Conservation (phyloP, 53 echinoderm and acorn worm genomes). For the Paracentrotus lividus region DNA sequence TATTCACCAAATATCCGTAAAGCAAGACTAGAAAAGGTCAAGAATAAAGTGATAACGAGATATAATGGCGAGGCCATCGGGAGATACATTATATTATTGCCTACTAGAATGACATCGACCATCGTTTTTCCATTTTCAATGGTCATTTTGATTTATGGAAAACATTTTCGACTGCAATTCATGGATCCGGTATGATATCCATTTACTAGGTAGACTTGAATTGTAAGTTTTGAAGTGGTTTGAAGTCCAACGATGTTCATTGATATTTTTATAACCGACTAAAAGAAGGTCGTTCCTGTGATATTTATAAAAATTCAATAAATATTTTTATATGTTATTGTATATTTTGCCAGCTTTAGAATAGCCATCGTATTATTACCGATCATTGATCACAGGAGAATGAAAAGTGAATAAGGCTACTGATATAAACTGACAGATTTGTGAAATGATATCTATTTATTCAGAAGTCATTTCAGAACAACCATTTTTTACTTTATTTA, state of each 20-base stretch:
- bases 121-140: neutral
- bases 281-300: neutral
- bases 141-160: constrained; percentile 44
- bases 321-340: too few species aligned
- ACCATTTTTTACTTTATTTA: neutral
- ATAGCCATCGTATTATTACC: neutral
- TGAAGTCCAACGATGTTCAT: neutral
- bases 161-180: constrained; percentile 50
- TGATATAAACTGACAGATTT: neutral
- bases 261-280: neutral
- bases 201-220: neutral
- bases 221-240: neutral
- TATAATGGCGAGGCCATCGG: constrained; percentile 52
- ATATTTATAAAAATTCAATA: neutral
- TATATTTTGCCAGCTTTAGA: neutral
- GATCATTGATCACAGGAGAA: neutral
- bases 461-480: neutral
- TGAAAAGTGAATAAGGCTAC: neutral
- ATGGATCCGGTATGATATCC: constrained; percentile 22
- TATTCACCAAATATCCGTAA: constrained; percentile 26
- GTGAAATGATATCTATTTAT: neutral
- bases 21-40: constrained; percentile 4
- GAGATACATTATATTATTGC: constrained; percentile 34
- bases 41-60: constrained; percentile 46
- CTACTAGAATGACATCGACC: neutral